Conservation (phyloP, 2,113 vertebrate species). For the Urocynchramus pylzowi region DNA sequence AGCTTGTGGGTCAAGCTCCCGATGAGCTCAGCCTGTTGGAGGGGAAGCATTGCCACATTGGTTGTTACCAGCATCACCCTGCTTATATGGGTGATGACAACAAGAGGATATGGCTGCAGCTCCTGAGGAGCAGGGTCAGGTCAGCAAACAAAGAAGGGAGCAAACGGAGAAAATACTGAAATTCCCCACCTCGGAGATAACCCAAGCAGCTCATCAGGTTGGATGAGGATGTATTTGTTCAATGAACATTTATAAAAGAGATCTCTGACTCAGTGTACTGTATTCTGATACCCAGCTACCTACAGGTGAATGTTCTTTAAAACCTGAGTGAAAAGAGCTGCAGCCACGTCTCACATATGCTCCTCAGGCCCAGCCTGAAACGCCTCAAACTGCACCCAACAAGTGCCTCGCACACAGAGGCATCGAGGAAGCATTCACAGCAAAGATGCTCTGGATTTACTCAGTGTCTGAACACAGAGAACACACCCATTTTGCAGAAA, state of each 20-base stretch:
- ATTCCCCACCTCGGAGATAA: not conserved
- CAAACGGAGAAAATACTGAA: not conserved
- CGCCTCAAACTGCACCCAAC: not conserved
- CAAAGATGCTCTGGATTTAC: not conserved
- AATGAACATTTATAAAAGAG: not conserved
- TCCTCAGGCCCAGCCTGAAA: not conserved
- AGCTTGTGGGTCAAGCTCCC: slow-evolving; percentile 81
- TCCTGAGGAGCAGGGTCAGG: not conserved
- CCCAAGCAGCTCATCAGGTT: not conserved
- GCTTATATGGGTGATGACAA: not conserved
- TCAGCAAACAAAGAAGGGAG: not conserved
- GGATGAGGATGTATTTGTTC: not conserved
- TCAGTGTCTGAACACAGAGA: not conserved
- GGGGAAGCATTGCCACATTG: not conserved
- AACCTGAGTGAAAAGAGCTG: not conserved
- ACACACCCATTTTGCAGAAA: not conserved
- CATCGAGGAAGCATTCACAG: not conserved
- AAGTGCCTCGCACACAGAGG: not conserved
- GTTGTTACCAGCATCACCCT: not conserved
- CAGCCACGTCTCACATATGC: not conserved
- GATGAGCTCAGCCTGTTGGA: slow-evolving; percentile 84
- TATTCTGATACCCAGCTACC: not conserved
- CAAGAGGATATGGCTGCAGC: not conserved
- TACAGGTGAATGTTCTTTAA: not conserved
- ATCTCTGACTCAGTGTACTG: not conserved